Evolutionary conservation across 1,140 invertebrate species (phyloP).

Genomic region (Dendrolimus kikuchii): DNA sequence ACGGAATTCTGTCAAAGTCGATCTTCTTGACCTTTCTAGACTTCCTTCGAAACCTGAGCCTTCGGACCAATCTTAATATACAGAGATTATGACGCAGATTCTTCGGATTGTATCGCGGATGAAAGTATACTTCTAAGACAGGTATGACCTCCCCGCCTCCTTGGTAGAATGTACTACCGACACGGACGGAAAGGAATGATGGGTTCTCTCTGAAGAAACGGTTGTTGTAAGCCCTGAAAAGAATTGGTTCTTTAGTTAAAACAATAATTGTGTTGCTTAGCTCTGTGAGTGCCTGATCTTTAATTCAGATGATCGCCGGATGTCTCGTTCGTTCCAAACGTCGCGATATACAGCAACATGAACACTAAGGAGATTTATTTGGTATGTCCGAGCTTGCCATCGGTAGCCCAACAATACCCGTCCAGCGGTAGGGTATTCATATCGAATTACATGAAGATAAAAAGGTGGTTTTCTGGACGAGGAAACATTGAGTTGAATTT

Average conservation of each 20-base stretch:
- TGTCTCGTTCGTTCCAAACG: no score
- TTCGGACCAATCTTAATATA: conserved; percentile 12
- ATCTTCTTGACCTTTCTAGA: conserved; percentile 41
- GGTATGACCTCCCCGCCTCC: conserved; percentile 41
- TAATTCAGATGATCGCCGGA: no score
- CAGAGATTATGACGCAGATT: conserved; percentile 41
- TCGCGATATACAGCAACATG: no score
- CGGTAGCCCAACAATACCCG: no score
- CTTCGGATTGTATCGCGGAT: conserved; percentile 42
- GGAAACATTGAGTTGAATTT: no score
- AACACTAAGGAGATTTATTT: no score
- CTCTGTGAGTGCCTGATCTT: no score
- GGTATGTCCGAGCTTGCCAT: no score
- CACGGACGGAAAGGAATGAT: conserved; percentile 39
- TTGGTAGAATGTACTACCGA: conserved; percentile 40
- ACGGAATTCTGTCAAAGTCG: conserved; percentile 31
- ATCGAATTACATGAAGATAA: no score
- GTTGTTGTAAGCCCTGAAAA: conserved; percentile 52
- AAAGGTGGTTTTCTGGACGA: no score
- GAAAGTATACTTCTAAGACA: conserved; percentile 42
- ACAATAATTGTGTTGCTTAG: no score
- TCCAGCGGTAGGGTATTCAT: no score
- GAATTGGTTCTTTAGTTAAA: neutral
- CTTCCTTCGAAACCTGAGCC: conserved; percentile 23
- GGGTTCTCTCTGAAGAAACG: conserved; percentile 56